Base-by-base conservation (phyloP, 2,888 invertebrate genomes). In the Geophilus truncorum region DNA sequence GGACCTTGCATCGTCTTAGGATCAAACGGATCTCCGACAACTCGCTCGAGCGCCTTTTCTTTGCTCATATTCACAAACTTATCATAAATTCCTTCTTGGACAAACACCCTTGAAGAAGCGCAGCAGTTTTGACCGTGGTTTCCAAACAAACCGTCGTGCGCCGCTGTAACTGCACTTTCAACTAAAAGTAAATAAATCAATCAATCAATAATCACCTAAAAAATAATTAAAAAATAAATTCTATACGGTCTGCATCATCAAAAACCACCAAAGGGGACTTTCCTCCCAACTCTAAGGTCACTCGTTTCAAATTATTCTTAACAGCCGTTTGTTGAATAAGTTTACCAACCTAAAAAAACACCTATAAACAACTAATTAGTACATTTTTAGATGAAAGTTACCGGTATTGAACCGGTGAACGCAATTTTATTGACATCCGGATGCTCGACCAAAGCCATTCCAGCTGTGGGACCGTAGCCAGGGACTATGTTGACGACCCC, bases 201-300 rank as follows among this genome's bases (percentile, higher is more conserved):
- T n/a, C n/a, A n/a, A n/a, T n/a, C n/a, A n/a, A n/a, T n/a, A n/a
- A n/a, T n/a, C 36, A 9, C 7, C 77, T 34, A 34, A 4, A 2
- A 34, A 34, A 77, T 5, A 1, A 12, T 23, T 21, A 12, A n/a
- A n/a, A n/a, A n/a, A n/a, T n/a, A n/a, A n/a, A 51, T 79, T 86
- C 89, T n/a, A 88, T 88, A 93, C 94, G 88, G 86, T 94, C 90
- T 62, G 91, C 92, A 88, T 95, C 95, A 83, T 92, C 91, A 85
- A 94, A 94, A 15, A 96, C 89, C 18, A 96, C 93, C 21, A 95
- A 88, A 0, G 96, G 95, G 86, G 94, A 94, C 87, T 96, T 96
- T 82, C 96, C 96, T 45, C 96, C 96, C 51, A 96, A 89, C 86
- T 96, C 96, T 80, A 97, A 87, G 1, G 93, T 92, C 0, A 95